Base-by-base conservation (phyloP, 2,888 invertebrate genomes). In the Andrena chrysosceles region DNA sequence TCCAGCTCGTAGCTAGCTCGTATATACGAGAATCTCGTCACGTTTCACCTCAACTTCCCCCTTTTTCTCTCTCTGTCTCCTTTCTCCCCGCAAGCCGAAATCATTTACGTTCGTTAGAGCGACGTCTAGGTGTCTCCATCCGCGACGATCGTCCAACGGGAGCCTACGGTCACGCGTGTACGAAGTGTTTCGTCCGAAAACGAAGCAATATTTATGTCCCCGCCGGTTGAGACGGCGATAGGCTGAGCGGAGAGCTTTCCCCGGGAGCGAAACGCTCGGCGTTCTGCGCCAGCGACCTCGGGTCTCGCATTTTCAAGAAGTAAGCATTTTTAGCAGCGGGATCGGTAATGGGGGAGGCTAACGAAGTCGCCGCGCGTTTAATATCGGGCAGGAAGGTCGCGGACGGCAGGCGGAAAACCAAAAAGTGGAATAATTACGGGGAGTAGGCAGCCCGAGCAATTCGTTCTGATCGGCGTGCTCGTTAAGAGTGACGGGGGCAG, bases 401-500 rank as follows among this genome's bases (percentile, higher is more conserved):
- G 69, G 20, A 70, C n/a, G 66, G 66, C 60, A 42, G 54, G 67
- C 26, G 81, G 63, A 69, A 74, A 70, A 74, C 74, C 35, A 66
- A 70, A 81, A 70, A 70, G 69, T 81, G 74, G 70, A 81, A 81
- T 81, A 81, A 81, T 81, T 80, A 81, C 49, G 59, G 69, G 62
- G 59, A 73, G 59, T 67, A 81, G 74, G 52, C 69, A 74, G 74
- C 74, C 69, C 74, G 52, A 81, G 74, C 52, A 74, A 81, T 81
- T 80, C 81, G 81, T 81, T 70, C 70, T 74, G 60, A 81, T 81
- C 81, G 81, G 66, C 16, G 56, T 23, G 81, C 81, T 81, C 81
- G 81, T 81, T 81, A 81, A 80, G 42, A 81, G 31, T 68, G 60
- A 49, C 62, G 8, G 26, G 20, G 59, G 42, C 35, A 26, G 23